Evolutionary conservation across 35 echinoderm and acorn worm species (phyloP), one percentile per base, ranked within the genome.

Genomic region (Chiridota heheva): DNA sequence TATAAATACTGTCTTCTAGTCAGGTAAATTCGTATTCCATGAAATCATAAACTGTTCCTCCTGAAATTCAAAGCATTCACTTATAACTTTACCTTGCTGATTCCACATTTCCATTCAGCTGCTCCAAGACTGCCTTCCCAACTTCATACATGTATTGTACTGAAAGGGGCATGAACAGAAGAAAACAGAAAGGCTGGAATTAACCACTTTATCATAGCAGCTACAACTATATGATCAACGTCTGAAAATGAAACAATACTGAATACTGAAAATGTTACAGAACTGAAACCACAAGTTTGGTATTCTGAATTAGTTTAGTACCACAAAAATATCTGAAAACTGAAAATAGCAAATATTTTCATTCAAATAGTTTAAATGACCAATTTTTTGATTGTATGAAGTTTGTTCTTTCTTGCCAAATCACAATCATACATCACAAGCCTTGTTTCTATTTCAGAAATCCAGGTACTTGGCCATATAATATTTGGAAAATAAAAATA

Each of bases 81-180:
- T 40, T 5, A 1, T 13, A n/a, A 69, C 25, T 34, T 36, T 67
- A 92, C 90, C 84, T 82, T 32, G 90, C 41, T 18, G 77, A 55
- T 18, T 58, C 77, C 17, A 92, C 74, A 4, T 63, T 80, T 20
- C 84, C 90, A 18, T 84, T 84, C 78, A 72, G 59, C 35, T 80
- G 34, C 56, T 92, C 90, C 35, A 92, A 20, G 29, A 92, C 78
- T 32, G 72, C 85, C 60, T 82, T 66, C 6, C 90, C 90, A 48
- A 87, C 71, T 36, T 81, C 68, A 83, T 83, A 70, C 20, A 92
- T 44, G 35, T 92, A 92, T 76, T 92, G 77, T 41, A 92, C 90
- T 92, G 77, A 24, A 15, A 65, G 62, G 18, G 32, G 18, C 0
- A 24, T 18, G 16, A 20, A 65, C 16, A 29, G 15, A 24, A 32